A percentile compares a stretch with the other conserved stretches of the same genome.
phyloP scores from a whole-genome alignment of 2,888 invertebrate genomes.

The Xanthia icteritia region DNA sequence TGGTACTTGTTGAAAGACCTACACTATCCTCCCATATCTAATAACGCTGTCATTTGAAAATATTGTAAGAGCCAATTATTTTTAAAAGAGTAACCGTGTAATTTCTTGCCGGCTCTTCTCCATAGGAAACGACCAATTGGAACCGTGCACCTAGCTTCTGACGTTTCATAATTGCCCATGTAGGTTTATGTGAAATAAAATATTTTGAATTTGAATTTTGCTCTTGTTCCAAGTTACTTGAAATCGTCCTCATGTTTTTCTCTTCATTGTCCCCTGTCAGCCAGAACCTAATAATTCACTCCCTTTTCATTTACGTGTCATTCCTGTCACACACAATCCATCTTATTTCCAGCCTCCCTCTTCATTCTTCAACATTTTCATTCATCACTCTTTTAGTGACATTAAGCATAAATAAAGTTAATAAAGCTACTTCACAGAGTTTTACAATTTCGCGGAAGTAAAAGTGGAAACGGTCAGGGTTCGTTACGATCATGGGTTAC shows the following conservation, averaged over 20 bases:
- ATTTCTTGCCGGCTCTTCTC: too few relatives aligned
- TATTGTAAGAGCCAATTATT: too few relatives aligned
- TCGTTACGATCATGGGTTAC: slow-evolving; percentile 33
- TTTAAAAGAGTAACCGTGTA: too few relatives aligned
- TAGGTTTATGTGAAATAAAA: too few relatives aligned
- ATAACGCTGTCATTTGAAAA: too few relatives aligned
- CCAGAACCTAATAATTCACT: not conserved
- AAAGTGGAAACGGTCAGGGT: slow-evolving; percentile 32
- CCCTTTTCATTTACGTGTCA: not conserved
- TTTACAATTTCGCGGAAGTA: slow-evolving; percentile 46
- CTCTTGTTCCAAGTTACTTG: not conserved
- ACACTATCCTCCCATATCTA: too few relatives aligned
- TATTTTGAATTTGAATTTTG: too few relatives aligned
- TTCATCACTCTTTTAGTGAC: not conserved
- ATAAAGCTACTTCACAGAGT: not conserved
- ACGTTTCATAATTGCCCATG: too few relatives aligned
- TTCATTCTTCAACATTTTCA: not conserved
- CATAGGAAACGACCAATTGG: too few relatives aligned
- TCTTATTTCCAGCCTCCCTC: not conserved
- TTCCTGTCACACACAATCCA: not conserved
- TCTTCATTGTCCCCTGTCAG: not conserved
- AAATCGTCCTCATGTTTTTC: not conserved
- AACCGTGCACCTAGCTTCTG: too few relatives aligned
- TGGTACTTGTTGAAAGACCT: too few relatives aligned
- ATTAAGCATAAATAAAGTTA: not conserved